phyloP scores from a whole-genome alignment of 2,888 invertebrate species.

The Hemicrepidius hirtus region DNA sequence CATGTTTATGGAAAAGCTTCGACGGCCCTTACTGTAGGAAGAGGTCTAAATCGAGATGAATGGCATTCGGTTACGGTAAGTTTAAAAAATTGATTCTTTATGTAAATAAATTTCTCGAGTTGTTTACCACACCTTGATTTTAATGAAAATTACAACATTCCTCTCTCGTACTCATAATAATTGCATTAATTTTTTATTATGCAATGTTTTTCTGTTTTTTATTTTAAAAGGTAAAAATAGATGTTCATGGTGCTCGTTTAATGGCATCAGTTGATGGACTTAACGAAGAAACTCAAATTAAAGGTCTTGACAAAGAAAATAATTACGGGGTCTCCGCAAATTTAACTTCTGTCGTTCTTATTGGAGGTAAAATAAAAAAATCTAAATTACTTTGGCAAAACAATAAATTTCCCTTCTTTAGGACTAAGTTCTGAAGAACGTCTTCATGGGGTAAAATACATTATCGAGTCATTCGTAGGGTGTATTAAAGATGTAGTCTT shows the following conservation, averaged over 20 bases:
- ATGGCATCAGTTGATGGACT: constrained; percentile 90
- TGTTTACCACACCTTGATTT: too few species aligned
- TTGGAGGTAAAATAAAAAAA: constrained; percentile 81
- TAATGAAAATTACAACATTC: too few species aligned
- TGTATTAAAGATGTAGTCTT: constrained; percentile 92
- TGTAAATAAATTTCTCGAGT: too few species aligned
- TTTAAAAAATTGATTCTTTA: too few species aligned
- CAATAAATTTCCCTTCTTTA: constrained; percentile 64
- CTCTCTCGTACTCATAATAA: too few species aligned
- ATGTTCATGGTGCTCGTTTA: constrained; percentile 89
- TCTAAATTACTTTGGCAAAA: neutral
- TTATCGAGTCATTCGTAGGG: constrained; percentile 94
- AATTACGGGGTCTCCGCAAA: constrained; percentile 92
- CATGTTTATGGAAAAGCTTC: constrained; percentile 93
- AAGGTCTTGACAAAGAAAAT: constrained; percentile 87
- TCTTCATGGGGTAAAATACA: constrained; percentile 92
- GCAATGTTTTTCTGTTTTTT: neutral
- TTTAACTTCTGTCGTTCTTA: constrained; percentile 89
- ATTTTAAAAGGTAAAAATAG: constrained; percentile 80
- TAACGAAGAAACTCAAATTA: constrained; percentile 87
- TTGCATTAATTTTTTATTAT: too few species aligned
- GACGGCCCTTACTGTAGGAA: constrained; percentile 89
- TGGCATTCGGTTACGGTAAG: constrained; percentile 91
- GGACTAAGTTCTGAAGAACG: constrained; percentile 92
- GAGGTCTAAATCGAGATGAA: constrained; percentile 90